Evolutionary conservation across 2,797 vertebrate genomes (phyloP).

Genomic region (Euphonia xanthogaster): DNA sequence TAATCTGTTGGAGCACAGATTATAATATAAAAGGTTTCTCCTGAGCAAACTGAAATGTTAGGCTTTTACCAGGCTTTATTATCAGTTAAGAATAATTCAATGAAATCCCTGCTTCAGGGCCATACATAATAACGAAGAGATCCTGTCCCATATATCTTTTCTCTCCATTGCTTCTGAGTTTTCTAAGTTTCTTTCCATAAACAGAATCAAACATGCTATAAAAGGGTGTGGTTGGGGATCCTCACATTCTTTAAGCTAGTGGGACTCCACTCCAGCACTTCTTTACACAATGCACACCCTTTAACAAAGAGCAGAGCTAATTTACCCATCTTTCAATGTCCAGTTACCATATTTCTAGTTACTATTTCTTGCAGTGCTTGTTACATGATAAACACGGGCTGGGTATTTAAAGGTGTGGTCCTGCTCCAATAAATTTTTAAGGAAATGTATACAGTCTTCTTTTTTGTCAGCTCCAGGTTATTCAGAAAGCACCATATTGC

Average conservation of each 20-base stretch:
- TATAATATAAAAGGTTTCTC: neutral
- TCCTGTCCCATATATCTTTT: neutral
- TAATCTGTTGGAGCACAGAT: neutral
- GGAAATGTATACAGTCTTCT: neutral
- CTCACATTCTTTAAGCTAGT: neutral
- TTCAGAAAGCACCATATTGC: neutral
- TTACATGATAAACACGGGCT: neutral
- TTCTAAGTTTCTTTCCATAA: neutral
- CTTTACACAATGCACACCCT: neutral
- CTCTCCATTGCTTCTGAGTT: neutral
- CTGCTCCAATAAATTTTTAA: neutral
- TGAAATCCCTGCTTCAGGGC: neutral
- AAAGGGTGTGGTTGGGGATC: neutral
- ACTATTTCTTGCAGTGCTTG: neutral
- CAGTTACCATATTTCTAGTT: neutral
- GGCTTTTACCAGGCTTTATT: neutral
- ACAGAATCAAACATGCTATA: neutral
- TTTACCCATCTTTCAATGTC: neutral
- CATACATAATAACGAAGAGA: neutral
- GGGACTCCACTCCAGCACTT: neutral
- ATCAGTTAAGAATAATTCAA: neutral
- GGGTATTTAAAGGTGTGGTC: neutral
- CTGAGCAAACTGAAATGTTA: neutral
- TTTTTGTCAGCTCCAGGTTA: neutral
- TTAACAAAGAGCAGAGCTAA: neutral